phyloP scores from a whole-genome alignment of 30 jellyfish, hydroid and myxozoan species.

The Cassiopea xamachana region DNA sequence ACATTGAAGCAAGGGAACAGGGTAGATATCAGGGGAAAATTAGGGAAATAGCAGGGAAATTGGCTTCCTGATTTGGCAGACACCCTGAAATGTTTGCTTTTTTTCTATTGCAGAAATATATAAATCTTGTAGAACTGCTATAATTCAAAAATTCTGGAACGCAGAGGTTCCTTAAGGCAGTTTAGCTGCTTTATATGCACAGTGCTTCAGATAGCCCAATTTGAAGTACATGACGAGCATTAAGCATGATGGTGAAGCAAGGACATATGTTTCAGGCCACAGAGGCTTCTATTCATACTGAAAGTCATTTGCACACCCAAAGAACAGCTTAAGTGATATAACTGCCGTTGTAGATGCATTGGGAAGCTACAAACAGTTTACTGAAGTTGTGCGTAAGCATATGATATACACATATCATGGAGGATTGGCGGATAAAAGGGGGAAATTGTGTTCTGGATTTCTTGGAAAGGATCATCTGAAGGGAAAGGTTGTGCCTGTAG shows the following conservation, averaged over 20 bases:
- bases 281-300: neutral
- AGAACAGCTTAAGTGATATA: slow-evolving; percentile 9
- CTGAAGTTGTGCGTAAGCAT: slow-evolving; percentile 17
- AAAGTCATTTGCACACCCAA: neutral
- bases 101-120: neutral
- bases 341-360: slow-evolving; percentile 26
- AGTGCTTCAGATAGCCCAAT: slow-evolving; percentile 2
- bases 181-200: neutral
- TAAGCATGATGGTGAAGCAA: neutral
- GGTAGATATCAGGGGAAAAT: too few relatives aligned
- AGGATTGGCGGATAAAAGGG: slow-evolving; percentile 7
- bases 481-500: slow-evolving; percentile 78
- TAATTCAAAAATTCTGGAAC: neutral
- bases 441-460: neutral
- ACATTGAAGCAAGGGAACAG: too few relatives aligned
- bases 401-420: neutral
- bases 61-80: too few relatives aligned
- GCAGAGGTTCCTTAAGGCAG: neutral
- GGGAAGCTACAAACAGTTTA: neutral
- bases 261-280: neutral
- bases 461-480: slow-evolving; percentile 53
- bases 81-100: too few relatives aligned
- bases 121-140: slow-evolving; percentile 10
- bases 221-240: neutral
- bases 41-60: too few relatives aligned